Evolutionary conservation across 2,113 vertebrate species (phyloP).

Genomic region (Eurypyga helias): DNA sequence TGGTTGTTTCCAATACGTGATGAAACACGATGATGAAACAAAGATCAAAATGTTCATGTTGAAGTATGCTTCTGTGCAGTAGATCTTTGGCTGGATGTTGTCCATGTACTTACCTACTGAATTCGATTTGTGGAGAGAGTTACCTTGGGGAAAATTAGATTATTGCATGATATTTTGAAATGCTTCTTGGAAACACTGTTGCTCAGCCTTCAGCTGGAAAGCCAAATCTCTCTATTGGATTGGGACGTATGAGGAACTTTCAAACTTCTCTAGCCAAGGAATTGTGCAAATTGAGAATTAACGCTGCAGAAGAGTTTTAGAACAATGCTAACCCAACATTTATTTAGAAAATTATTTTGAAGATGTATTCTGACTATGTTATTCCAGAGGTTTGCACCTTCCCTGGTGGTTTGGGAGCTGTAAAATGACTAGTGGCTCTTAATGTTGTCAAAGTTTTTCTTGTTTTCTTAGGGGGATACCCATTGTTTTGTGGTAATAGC

Average conservation of each 20-base stretch:
- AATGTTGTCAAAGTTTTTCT: neutral
- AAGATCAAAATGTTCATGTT: neutral
- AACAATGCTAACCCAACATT: neutral
- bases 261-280: neutral
- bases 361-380: neutral
- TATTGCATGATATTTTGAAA: neutral
- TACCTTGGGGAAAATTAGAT: neutral
- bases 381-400: neutral
- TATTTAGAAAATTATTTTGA: neutral
- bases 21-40: neutral
- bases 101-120: neutral
- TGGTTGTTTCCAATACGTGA: neutral
- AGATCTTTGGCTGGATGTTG: neutral
- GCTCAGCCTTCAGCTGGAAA: neutral
- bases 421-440: neutral
- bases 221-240: neutral
- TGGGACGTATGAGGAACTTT: neutral
- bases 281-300: neutral
- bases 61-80: neutral
- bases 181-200: neutral
- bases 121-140: neutral
- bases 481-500: neutral
- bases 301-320: neutral
- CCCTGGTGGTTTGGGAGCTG: neutral
- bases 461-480: neutral